Percentiles rank a stretch among this genome's conserved stretches.
Conservation (phyloP, 2,797 vertebrate species). For the Sarcoramphus papa region DNA sequence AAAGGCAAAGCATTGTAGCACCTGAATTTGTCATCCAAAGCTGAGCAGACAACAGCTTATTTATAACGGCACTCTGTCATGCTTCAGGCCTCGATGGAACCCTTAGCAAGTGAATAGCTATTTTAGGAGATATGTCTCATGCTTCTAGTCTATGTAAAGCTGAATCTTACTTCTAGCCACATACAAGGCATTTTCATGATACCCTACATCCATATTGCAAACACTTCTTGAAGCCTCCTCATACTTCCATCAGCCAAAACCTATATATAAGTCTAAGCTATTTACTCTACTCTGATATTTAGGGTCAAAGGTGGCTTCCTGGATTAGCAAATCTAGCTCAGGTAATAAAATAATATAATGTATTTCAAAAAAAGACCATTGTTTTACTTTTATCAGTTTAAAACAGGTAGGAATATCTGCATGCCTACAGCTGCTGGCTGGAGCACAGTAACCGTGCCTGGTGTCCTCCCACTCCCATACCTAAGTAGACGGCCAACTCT, state of each 20-base stretch:
- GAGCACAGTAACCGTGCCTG: neutral
- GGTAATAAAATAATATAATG: neutral
- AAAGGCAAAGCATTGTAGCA: constrained; percentile 16
- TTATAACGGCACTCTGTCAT: constrained; percentile 41
- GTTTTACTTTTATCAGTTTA: neutral
- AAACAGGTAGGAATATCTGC: neutral
- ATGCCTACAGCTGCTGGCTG: neutral
- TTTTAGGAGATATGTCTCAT: neutral
- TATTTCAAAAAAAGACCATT: fast-evolving
- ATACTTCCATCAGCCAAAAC: neutral
- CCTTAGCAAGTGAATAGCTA: neutral
- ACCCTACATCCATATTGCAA: neutral
- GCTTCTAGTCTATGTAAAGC: neutral
- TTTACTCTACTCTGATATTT: neutral
- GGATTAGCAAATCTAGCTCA: neutral
- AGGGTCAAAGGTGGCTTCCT: neutral
- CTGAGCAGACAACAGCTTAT: constrained; percentile 30
- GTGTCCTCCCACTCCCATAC: neutral
- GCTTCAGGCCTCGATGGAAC: neutral
- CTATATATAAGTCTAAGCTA: neutral
- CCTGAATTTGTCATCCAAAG: constrained; percentile 50
- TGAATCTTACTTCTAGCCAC: neutral
- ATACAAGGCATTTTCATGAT: neutral
- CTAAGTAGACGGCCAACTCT: neutral
- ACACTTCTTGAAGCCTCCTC: neutral